Percentiles rank a stretch among this genome's conserved stretches.
These are phyloP conservation scores for Zele albiditarsus DNA, from an alignment of 2,888 invertebrate genomes.

Conservation along the genomic window DNA sequence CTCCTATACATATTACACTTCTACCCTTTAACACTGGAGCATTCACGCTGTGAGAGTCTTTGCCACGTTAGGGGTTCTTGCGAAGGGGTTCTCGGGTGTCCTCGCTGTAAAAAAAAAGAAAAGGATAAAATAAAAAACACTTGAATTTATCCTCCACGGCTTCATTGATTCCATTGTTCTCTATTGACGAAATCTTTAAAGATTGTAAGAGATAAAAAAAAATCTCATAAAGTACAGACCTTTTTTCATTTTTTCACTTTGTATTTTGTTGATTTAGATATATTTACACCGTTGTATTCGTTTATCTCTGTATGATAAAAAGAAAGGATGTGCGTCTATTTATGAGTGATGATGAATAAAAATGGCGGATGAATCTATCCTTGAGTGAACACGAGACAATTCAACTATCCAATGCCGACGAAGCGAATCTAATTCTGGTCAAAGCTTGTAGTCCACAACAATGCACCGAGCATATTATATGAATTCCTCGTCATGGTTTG, in stretches of 20 bases:
- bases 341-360: slow-evolving; percentile 9
- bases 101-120: slow-evolving; percentile 24
- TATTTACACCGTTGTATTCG: neutral
- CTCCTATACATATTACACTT: slow-evolving; percentile 5
- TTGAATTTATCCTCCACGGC: slow-evolving; percentile 26
- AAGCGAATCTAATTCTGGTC: slow-evolving; percentile 37
- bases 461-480: slow-evolving; percentile 13
- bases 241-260: slow-evolving; percentile 11
- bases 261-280: too few relatives aligned
- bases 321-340: neutral
- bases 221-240: slow-evolving; percentile 34
- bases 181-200: slow-evolving; percentile 8
- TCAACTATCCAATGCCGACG: slow-evolving; percentile 29
- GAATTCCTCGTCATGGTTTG: slow-evolving; percentile 39
- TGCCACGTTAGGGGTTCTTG: slow-evolving; percentile 10
- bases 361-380: slow-evolving; percentile 25
- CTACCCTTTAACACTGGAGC: slow-evolving; percentile 28
- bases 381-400: slow-evolving; percentile 39
- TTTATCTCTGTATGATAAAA: neutral
- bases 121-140: slow-evolving; percentile 16
- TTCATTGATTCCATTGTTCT: slow-evolving; percentile 29
- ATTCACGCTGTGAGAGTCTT: slow-evolving; percentile 10
- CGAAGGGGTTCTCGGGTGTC: slow-evolving; percentile 30
- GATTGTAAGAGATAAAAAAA: slow-evolving; percentile 7
- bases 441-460: slow-evolving; percentile 16